Percentiles rank a stretch among this genome's conserved stretches.
These are phyloP conservation scores for Drosophila subquinaria DNA, from an alignment of 2,888 invertebrate genomes.

Conservation along the genomic window DNA sequence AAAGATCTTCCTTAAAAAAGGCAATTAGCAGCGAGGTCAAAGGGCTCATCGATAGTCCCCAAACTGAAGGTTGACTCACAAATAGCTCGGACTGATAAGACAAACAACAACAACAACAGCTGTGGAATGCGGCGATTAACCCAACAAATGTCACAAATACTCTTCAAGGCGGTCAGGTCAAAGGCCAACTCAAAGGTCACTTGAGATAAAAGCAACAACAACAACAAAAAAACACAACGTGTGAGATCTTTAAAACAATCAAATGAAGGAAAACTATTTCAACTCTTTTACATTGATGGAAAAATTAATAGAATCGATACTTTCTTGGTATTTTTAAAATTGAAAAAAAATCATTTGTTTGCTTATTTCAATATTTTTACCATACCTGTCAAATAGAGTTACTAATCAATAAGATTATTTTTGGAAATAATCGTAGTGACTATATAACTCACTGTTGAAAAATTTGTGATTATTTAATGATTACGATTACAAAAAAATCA, in stretches of 20 bases:
- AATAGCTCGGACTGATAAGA: conserved; percentile 9
- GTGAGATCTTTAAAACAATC: conserved; percentile 3
- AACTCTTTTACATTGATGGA: background rate
- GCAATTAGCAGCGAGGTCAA: conserved; percentile 60
- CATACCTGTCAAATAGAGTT: no score
- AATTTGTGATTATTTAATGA: no score
- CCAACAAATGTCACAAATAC: conserved; percentile 19
- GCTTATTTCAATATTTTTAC: no score
- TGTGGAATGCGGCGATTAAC: conserved; percentile 3
- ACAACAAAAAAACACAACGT: conserved; percentile 2
- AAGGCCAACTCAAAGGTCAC: conserved; percentile 11
- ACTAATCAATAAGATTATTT: no score
- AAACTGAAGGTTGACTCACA: conserved; percentile 4
- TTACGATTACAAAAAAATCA: no score
- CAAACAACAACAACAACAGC: conserved; percentile 17
- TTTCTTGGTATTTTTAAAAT: background rate
- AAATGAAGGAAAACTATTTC: background rate
- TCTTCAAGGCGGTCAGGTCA: conserved; percentile 16
- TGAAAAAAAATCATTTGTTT: no score
- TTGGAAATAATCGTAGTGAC: no score
- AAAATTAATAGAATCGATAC: background rate
- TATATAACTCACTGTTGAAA: no score
- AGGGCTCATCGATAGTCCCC: conserved; percentile 39
- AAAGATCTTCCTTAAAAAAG: conserved; percentile 20
- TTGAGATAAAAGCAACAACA: conserved; percentile 1